Base-by-base conservation (phyloP, 2,888 invertebrate species). In the Agriopis aurantiaria region DNA sequence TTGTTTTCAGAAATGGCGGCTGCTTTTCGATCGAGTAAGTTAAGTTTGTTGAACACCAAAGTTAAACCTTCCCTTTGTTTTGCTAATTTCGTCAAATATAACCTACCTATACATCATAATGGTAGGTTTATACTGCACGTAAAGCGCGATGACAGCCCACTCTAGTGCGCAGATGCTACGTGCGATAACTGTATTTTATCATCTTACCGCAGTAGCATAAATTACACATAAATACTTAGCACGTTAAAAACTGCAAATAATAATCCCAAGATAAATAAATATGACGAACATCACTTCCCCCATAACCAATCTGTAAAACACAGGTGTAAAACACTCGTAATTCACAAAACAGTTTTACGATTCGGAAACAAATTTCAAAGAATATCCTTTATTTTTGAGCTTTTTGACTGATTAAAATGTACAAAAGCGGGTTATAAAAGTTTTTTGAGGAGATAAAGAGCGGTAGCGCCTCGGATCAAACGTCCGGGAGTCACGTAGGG, bases 1-100 rank as follows among this genome's bases (percentile, higher is more conserved):
- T 85, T 87, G 82, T 75, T 96, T 96, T 73, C 95, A 98, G 98
- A 97, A 97, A 97, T 98, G 98, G 98, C 96, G 98, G 78, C 96
- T 97, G 74, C 95, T 98, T 74, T 98, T 98, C 86, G 98, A 98
- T 90, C 96, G 97, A 95, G 97, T 97, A 89, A 95, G 93, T 90
- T 72, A 33, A 5, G 33, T 33, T 33, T 33, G 33, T 5, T 33
- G 33, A 1, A 33, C 3, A 33, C 5, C 33, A 23, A 23, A 23
- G 17, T 23, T 23, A 23, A 23, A 23, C 3, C 3, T 33, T 33
- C 5, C 33, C 5, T 33, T 33, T 33, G 33, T 33, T 33, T 33
- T 33, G 5, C 33, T 33, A 33, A 33, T 33, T 33, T 33, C 33
- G 1, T 5, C 33, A 33, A 33, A 3, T 33, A 33, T 23, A n/a